Evolutionary conservation across 2,113 vertebrate species (phyloP), one percentile per base, ranked within the genome.

Genomic region (Mirounga angustirostris): DNA sequence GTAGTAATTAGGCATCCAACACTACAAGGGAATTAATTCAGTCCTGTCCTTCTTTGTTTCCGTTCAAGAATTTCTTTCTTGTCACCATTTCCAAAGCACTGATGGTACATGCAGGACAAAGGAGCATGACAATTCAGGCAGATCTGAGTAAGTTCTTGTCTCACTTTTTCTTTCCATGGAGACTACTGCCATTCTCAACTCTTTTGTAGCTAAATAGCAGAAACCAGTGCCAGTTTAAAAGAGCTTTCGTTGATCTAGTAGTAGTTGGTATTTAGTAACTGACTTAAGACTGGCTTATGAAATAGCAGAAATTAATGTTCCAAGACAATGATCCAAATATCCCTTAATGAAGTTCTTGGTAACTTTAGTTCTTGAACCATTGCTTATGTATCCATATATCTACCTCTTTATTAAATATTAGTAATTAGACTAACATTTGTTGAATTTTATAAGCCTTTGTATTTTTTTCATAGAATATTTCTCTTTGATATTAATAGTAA

Each of bases 21-120:
- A 92, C 67, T 90, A 91, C 92, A 96, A 94, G 84, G 73, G 97
- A 96, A 59, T 88, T 88, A 96, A 59, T 88, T 88, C 80, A 78
- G 74, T 26, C 0, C 73, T 9, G 0, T 0, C 56, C 92, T 90
- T 28, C 91, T 94, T 73, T 65, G 43, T 96, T 78, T 81, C 81
- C 83, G 36, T 8, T 59, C n/a, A 74, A 95, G 69, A 91, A 40
- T 10, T 69, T 92, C 61, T 82, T 90, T 89, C 85, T 79, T 71
- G 82, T 86, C 73, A 54, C 40, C 89, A 46, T 90, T 97, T 95
- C 94, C 84, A 97, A 91, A 98, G 74, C 65, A 43, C 78, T 73
- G 46, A 67, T 24, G 82, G 8, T 56, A 89, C 1, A 13, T 88
- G 2, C 56, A 89, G 88, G 85, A 33, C 96, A 93, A 85, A 94